Evolutionary conservation across 2,888 invertebrate genomes (phyloP).

Genomic region (Pristionchus entomophagus): DNA sequence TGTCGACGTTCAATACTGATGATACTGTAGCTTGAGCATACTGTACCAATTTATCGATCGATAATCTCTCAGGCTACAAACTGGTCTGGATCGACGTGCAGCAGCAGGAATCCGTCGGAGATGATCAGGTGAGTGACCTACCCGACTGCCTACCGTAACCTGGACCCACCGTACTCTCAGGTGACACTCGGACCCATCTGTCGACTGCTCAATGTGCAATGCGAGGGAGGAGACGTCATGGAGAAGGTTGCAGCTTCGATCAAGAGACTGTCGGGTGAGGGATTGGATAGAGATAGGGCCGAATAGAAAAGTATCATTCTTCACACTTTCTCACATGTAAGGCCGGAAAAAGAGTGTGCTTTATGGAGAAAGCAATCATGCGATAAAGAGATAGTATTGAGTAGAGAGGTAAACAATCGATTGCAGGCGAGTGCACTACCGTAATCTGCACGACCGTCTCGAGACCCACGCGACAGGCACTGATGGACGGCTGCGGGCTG

Average conservation of each 20-base stretch:
- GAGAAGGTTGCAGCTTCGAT: background rate
- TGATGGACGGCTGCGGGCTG: background rate
- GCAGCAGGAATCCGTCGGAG: constrained; percentile 19
- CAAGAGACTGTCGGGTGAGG: constrained; percentile 8
- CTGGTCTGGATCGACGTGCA: constrained; percentile 41
- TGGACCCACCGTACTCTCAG: background rate
- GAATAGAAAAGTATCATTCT: too few species aligned
- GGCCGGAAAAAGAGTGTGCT: too few species aligned
- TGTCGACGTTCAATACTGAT: too few species aligned
- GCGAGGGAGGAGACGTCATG: background rate
- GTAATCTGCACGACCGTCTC: constrained; percentile 30
- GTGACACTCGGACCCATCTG: constrained; percentile 14
- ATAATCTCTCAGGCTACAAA: background rate
- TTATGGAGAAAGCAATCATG: background rate
- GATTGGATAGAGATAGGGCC: too few species aligned
- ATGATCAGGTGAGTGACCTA: background rate
- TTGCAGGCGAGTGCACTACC: constrained; percentile 30
- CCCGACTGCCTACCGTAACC: background rate
- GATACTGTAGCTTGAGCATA: too few species aligned
- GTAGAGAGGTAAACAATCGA: constrained; percentile 17
- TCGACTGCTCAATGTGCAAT: constrained; percentile 35
- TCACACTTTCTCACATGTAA: background rate
- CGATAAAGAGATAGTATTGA: background rate
- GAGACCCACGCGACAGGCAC: constrained; percentile 30
- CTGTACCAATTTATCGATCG: too few species aligned